Evolutionary conservation across 2,113 vertebrate genomes (phyloP).

Genomic region (Halichoeres trimaculatus): DNA sequence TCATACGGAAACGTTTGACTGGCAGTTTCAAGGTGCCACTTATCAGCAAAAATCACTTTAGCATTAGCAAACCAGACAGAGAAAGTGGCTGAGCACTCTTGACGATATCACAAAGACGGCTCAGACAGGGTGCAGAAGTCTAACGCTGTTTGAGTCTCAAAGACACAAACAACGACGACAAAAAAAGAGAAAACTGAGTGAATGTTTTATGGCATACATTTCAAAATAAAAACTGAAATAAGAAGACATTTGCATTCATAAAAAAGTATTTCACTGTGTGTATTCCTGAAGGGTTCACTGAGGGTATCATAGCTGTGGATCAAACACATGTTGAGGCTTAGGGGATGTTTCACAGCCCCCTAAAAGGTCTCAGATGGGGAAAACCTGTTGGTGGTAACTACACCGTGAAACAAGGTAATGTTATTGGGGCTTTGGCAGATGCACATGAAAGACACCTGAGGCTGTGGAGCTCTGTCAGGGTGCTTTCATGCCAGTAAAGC

Average conservation of each 20-base stretch:
- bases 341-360: slow-evolving; percentile 36
- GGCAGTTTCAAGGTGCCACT: slow-evolving; percentile 65
- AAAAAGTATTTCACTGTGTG: background rate
- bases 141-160: slow-evolving; percentile 1
- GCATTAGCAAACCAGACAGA: slow-evolving; percentile 49
- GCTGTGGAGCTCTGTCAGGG: slow-evolving; percentile 20
- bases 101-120: slow-evolving; percentile 51
- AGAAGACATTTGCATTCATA: background rate
- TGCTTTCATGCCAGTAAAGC: slow-evolving; percentile 32
- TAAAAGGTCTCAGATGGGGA: slow-evolving; percentile 74
- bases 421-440: slow-evolving; percentile 50
- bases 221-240: background rate
- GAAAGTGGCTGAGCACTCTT: slow-evolving; percentile 34
- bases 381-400: slow-evolving; percentile 67
- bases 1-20: slow-evolving; percentile 52
- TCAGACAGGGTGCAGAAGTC: slow-evolving; percentile 29
- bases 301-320: slow-evolving; percentile 10
- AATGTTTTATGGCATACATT: slow-evolving; percentile 17
- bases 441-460: slow-evolving; percentile 58
- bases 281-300: background rate
- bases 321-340: slow-evolving; percentile 5
- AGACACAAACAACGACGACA: too few relatives aligned
- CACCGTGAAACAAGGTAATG: slow-evolving; percentile 46
- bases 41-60: slow-evolving; percentile 63
- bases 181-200: slow-evolving; percentile 19